A percentile compares a stretch with the other conserved stretches of the same genome.
phyloP scores from a whole-genome alignment of 1,140 invertebrate species.

The Orius insidiosus region DNA sequence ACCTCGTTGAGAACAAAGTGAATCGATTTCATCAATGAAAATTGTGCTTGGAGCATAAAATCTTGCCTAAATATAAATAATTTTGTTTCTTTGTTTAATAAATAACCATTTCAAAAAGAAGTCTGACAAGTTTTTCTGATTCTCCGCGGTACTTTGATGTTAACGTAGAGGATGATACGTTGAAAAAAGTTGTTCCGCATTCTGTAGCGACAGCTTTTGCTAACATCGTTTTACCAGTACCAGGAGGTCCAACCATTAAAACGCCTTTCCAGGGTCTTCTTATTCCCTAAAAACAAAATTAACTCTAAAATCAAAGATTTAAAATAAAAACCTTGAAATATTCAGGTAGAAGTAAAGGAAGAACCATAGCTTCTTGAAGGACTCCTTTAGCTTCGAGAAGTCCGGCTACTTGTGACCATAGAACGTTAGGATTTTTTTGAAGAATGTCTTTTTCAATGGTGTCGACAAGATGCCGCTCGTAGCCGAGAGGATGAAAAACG shows the following conservation, averaged over 20 bases:
- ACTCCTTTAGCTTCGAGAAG: constrained; percentile 46
- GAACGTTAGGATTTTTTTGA: constrained; percentile 38
- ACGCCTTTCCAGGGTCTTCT: constrained; percentile 79
- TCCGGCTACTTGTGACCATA: constrained; percentile 49
- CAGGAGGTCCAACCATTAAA: constrained; percentile 63
- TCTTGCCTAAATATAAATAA: constrained; percentile 33
- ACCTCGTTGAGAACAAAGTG: constrained; percentile 44
- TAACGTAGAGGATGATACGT: constrained; percentile 48
- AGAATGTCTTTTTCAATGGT: constrained; percentile 48
- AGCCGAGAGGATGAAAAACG: constrained; percentile 53
- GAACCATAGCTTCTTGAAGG: constrained; percentile 50
- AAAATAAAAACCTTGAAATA: constrained; percentile 49
- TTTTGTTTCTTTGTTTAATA: constrained; percentile 4
- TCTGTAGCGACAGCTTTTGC: constrained; percentile 97
- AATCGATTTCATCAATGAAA: constrained; percentile 60
- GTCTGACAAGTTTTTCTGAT: constrained; percentile 50
- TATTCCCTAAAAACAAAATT: constrained; percentile 38
- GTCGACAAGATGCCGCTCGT: constrained; percentile 63
- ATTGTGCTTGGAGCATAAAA: constrained; percentile 55
- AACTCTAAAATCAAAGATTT: neutral
- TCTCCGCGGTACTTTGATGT: constrained; percentile 60
- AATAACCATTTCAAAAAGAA: constrained; percentile 52
- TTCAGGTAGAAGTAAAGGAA: constrained; percentile 48
- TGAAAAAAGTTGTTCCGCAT: constrained; percentile 57
- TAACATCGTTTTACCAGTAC: constrained; percentile 93